Percentiles rank a stretch among this genome's conserved stretches.
Conservation (phyloP, 2,888 invertebrate species). For the Chalcis sispes region DNA sequence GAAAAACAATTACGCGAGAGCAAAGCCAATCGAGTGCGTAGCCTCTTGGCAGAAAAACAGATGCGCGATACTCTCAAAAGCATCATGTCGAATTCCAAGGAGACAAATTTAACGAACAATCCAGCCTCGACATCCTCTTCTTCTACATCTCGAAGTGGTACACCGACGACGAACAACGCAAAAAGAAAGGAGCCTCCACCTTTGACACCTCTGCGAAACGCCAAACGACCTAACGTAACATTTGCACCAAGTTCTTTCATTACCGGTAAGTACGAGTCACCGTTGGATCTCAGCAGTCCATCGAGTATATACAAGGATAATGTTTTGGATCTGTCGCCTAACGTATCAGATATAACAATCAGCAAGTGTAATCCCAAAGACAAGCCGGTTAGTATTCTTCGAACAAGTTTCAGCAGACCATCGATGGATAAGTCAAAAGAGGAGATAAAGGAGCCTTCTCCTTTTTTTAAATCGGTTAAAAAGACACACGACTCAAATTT, state of each 20-base stretch:
- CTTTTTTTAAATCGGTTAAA: too few relatives aligned
- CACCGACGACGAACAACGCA: slow-evolving; percentile 33
- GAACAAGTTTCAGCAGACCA: slow-evolving; percentile 47
- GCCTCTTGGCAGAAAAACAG: slow-evolving; percentile 70
- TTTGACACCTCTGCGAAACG: slow-evolving; percentile 66
- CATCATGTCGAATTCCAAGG: slow-evolving; percentile 58
- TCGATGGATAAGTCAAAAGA: slow-evolving; percentile 61
- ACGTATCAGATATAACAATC: slow-evolving; percentile 38
- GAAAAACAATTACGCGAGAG: slow-evolving; percentile 70
- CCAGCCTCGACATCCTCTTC: slow-evolving; percentile 11
- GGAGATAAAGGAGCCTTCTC: slow-evolving; percentile 56
- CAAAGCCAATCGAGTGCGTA: slow-evolving; percentile 70
- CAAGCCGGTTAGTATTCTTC: slow-evolving; percentile 46
- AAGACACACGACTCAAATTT: slow-evolving; percentile 67
- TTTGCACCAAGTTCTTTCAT: slow-evolving; percentile 55
- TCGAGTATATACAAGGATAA: slow-evolving; percentile 57
- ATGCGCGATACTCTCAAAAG: slow-evolving; percentile 71
- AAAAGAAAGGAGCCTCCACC: slow-evolving; percentile 72
- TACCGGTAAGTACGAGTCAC: slow-evolving; percentile 65
- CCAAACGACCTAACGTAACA: slow-evolving; percentile 60
- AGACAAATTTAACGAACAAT: slow-evolving; percentile 6
- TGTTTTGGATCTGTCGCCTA: slow-evolving; percentile 65
- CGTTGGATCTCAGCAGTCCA: slow-evolving; percentile 67
- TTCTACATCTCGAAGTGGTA: neutral
- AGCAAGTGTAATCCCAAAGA: slow-evolving; percentile 18